A percentile compares a stretch with the other conserved stretches of the same genome.
Conservation (phyloP, 2,888 invertebrate genomes). For the Pollenia labialis region DNA sequence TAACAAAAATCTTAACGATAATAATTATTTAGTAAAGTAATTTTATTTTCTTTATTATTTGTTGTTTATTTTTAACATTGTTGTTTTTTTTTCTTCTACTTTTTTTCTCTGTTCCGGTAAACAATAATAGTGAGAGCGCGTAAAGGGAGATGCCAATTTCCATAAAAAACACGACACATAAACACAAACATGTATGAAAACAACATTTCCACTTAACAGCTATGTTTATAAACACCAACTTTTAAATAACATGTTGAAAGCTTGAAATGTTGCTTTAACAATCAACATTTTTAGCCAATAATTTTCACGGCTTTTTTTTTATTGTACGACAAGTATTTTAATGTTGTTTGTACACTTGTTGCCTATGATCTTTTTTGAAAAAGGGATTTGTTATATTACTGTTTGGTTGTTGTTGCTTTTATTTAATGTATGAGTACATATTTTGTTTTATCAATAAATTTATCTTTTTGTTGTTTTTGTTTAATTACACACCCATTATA, state of each 20-base stretch:
- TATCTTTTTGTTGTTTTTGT: slow-evolving; percentile 30
- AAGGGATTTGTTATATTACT: slow-evolving; percentile 48
- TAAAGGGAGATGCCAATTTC: slow-evolving; percentile 66
- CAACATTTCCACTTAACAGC: slow-evolving; percentile 12
- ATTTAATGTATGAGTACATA: not conserved
- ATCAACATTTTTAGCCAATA: slow-evolving; percentile 45
- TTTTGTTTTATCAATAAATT: slow-evolving; percentile 33
- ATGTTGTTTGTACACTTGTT: slow-evolving; percentile 65
- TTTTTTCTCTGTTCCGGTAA: slow-evolving; percentile 62
- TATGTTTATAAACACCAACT: slow-evolving; percentile 42
- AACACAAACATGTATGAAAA: not conserved
- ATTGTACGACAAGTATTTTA: slow-evolving; percentile 4
- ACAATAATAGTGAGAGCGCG: slow-evolving; percentile 58
- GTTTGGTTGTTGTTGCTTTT: slow-evolving; percentile 1
- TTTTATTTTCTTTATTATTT: slow-evolving; percentile 21
- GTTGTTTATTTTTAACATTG: slow-evolving; percentile 28
- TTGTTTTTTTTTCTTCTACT: slow-evolving; percentile 47
- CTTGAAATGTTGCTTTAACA: not conserved
- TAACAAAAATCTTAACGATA: slow-evolving; percentile 67
- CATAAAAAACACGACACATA: slow-evolving; percentile 48
- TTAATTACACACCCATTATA: slow-evolving; percentile 20
- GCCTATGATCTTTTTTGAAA: slow-evolving; percentile 56
- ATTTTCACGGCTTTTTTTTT: slow-evolving; percentile 42
- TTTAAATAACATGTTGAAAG: slow-evolving; percentile 44
- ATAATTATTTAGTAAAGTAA: slow-evolving; percentile 59